A percentile compares a stretch with the other conserved stretches of the same genome.
Conservation (phyloP, 2,113 vertebrate genomes). For the Nicator chloris region DNA sequence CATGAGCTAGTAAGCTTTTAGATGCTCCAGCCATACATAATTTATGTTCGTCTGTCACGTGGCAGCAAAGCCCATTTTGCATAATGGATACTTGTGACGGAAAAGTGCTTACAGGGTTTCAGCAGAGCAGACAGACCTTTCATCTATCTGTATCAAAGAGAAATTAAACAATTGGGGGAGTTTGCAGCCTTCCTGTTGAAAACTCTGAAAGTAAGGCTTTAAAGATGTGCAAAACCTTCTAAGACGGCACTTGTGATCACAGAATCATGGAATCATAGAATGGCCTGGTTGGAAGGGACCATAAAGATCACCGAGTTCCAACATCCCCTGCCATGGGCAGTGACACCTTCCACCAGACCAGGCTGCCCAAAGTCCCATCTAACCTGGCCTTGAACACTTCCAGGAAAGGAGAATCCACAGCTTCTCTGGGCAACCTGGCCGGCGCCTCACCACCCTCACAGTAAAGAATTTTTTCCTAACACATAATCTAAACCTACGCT, state of each 20-base stretch:
- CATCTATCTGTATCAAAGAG: neutral
- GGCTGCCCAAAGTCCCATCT: neutral
- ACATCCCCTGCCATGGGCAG: no score
- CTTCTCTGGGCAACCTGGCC: neutral
- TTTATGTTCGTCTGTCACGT: constrained; percentile 37
- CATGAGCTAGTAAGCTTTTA: constrained; percentile 41
- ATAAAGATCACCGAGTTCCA: neutral
- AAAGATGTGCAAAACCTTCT: neutral
- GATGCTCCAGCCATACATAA: constrained; percentile 26
- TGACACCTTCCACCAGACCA: neutral
- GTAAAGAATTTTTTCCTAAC: neutral
- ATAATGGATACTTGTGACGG: constrained; percentile 17
- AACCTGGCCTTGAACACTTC: neutral
- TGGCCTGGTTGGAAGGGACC: neutral
- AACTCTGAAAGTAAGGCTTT: neutral
- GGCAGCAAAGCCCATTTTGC: constrained; percentile 6
- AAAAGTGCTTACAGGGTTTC: constrained; percentile 40
- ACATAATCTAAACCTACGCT: neutral
- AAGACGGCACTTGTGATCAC: neutral
- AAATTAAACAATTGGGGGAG: neutral
- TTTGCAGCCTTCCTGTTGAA: neutral
- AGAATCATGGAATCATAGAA: neutral
- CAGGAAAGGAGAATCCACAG: neutral
- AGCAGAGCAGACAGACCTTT: neutral
- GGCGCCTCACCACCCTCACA: neutral